Conservation (phyloP, 2,888 invertebrate genomes). For the Yponomeuta cagnagella region DNA sequence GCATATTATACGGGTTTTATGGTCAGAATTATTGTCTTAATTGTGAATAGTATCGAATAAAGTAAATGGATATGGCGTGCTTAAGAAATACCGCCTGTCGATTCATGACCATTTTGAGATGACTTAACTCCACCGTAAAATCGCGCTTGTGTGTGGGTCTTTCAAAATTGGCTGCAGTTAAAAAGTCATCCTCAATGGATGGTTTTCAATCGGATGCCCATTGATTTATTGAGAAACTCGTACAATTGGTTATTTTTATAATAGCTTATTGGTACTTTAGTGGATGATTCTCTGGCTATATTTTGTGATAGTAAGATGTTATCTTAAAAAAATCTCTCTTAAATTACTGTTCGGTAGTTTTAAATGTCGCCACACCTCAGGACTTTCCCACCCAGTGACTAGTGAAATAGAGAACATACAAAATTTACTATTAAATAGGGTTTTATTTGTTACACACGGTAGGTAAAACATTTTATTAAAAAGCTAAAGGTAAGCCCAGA, state of each 20-base stretch:
- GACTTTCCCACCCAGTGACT: neutral
- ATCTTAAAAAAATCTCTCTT: conserved; percentile 35
- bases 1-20: conserved; percentile 63
- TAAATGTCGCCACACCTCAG: neutral
- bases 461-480: no score
- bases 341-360: conserved; percentile 10
- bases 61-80: conserved; percentile 67
- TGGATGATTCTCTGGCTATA: neutral
- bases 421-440: neutral
- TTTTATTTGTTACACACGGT: no score
- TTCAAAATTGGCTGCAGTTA: neutral
- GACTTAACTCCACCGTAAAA: conserved; percentile 26
- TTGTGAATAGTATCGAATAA: conserved; percentile 66
- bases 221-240: conserved; percentile 12
- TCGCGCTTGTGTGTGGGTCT: neutral
- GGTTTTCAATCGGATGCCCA: conserved; percentile 12
- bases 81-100: conserved; percentile 70
- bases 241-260: conserved; percentile 10
- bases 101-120: conserved; percentile 36
- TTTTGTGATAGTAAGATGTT: conserved; percentile 23
- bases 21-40: conserved; percentile 71
- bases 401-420: neutral
- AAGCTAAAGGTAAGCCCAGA: no score
- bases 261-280: conserved; percentile 12
- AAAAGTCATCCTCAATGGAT: conserved; percentile 9